Evolutionary conservation across 2,888 invertebrate species (phyloP).

Genomic region (Cheiracanthium punctorium): DNA sequence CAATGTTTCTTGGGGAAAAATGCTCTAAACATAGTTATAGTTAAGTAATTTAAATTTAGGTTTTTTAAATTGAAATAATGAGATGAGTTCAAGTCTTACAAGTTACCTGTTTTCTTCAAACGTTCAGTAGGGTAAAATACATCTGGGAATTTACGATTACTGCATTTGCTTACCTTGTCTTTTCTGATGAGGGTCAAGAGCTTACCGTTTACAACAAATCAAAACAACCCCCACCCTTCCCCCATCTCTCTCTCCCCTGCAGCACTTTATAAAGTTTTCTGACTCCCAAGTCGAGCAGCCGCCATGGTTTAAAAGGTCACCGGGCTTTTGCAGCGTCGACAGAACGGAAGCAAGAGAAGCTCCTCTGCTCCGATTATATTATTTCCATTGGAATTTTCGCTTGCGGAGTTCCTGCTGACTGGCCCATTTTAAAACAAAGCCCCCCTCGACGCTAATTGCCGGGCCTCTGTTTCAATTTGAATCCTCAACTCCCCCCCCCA

Average conservation of each 20-base stretch:
- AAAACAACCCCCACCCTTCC: neutral
- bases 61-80: too few species aligned
- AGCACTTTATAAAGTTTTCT: neutral
- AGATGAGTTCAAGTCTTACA: too few species aligned
- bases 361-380: neutral
- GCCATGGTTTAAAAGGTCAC: neutral
- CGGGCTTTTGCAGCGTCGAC: neutral
- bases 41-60: too few species aligned
- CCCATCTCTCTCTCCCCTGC: neutral
- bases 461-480: neutral
- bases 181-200: neutral
- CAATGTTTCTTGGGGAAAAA: too few species aligned
- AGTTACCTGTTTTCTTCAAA: too few species aligned
- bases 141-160: too few species aligned
- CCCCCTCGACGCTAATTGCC: neutral
- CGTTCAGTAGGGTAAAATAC: too few species aligned
- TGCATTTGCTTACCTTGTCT: too few species aligned
- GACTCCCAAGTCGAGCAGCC: neutral
- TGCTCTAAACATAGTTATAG: too few species aligned
- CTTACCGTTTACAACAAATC: neutral
- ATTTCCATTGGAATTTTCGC: neutral
- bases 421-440: constrained; percentile 3
- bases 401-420: neutral
- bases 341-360: neutral
- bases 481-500: too few species aligned